A percentile compares a stretch with the other conserved stretches of the same genome.
These are phyloP conservation scores for Centroberyx gerrardi DNA, from an alignment of 2,797 vertebrate species.

Conservation along the genomic window DNA sequence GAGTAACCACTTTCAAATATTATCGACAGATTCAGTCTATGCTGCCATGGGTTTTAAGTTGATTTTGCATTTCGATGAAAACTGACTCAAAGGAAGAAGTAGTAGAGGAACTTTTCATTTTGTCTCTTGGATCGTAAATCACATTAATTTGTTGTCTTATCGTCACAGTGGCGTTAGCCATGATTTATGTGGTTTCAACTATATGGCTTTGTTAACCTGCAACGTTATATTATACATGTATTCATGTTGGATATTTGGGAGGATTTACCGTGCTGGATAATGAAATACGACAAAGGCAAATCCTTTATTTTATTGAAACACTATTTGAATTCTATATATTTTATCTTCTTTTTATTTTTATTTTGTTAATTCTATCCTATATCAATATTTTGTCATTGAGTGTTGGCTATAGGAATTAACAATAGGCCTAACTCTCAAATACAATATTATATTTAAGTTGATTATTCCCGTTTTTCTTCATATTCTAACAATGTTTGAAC, in stretches of 20 bases:
- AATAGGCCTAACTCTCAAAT: background rate
- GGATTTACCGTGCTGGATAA: slow-evolving; percentile 36
- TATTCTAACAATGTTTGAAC: background rate
- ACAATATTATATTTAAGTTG: slow-evolving; percentile 8
- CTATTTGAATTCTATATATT: slow-evolving; percentile 23
- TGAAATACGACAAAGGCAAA: slow-evolving; percentile 45
- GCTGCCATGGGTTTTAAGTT: slow-evolving; percentile 71
- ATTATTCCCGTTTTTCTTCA: slow-evolving; percentile 17
- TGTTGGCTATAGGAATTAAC: background rate
- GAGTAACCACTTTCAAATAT: slow-evolving; percentile 80
- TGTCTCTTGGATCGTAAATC: slow-evolving; percentile 92
- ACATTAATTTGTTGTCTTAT: slow-evolving; percentile 92
- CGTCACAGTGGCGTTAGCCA: slow-evolving; percentile 85
- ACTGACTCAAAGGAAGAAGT: slow-evolving; percentile 80
- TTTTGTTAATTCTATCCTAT: no score
- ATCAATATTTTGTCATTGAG: background rate
- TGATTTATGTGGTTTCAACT: slow-evolving; percentile 91
- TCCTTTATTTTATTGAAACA: slow-evolving; percentile 34
- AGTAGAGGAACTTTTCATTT: slow-evolving; percentile 86
- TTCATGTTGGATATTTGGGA: slow-evolving; percentile 60
- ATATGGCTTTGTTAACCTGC: slow-evolving; percentile 85
- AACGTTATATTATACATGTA: slow-evolving; percentile 76
- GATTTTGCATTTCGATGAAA: slow-evolving; percentile 80
- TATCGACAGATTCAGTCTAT: slow-evolving; percentile 77
- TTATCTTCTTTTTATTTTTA: background rate